Conservation (phyloP, 2,888 invertebrate genomes). For the Tetramorium bicarinatum region DNA sequence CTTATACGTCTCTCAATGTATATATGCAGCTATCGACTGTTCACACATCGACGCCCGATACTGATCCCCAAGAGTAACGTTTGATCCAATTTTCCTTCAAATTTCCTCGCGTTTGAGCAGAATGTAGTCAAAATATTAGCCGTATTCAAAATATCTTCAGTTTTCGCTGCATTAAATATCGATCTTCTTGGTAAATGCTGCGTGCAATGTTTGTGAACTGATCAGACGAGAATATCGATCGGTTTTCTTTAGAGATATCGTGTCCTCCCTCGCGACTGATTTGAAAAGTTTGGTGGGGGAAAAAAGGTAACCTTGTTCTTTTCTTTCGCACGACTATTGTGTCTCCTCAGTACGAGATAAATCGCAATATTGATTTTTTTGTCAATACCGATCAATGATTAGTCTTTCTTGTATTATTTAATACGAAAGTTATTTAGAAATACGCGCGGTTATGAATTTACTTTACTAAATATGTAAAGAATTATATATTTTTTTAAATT, state of each 20-base stretch:
- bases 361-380: constrained; percentile 42
- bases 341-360: constrained; percentile 7
- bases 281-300: constrained; percentile 8
- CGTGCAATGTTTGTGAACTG: not conserved
- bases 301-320: constrained; percentile 23
- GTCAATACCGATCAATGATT: constrained; percentile 39
- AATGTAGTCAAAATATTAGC: constrained; percentile 45
- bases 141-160: constrained; percentile 21
- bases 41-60: not conserved
- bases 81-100: constrained; percentile 37
- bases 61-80: constrained; percentile 12
- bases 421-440: constrained; percentile 8
- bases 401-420: constrained; percentile 2
- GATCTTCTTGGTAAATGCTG: not conserved
- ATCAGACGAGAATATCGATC: constrained; percentile 20
- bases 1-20: not conserved
- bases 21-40: constrained; percentile 9
- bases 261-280: not conserved
- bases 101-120: constrained; percentile 18
- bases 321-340: constrained; percentile 19
- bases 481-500: constrained; percentile 1
- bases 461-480: constrained; percentile 3
- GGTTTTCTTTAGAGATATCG: constrained; percentile 20
- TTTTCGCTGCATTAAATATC: not conserved
- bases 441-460: not conserved